phyloP scores from a whole-genome alignment of 2,888 invertebrate species.

The Junonia oenone region DNA sequence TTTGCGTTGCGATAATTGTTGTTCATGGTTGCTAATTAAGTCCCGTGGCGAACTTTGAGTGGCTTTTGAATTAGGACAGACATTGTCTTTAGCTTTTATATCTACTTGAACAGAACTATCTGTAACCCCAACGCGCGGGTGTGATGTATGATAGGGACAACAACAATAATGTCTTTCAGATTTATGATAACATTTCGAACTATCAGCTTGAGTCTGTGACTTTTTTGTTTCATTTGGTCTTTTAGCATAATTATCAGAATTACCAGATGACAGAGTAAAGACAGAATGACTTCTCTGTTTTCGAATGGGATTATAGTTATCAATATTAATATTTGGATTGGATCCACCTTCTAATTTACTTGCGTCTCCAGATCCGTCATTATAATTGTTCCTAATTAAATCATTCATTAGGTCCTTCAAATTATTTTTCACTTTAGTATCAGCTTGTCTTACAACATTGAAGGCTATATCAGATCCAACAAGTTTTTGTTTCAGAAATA shows the following conservation, averaged over 20 bases:
- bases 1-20: slow-evolving; percentile 7
- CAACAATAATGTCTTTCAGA: slow-evolving; percentile 46
- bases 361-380: slow-evolving; percentile 72
- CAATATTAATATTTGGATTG: slow-evolving; percentile 39
- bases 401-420: slow-evolving; percentile 64
- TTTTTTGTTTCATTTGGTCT: background rate
- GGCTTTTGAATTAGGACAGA: slow-evolving; percentile 17
- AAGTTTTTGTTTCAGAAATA: slow-evolving; percentile 63
- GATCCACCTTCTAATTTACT: slow-evolving; percentile 61
- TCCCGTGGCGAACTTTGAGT: slow-evolving; percentile 14
- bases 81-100: slow-evolving; percentile 36
- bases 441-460: slow-evolving; percentile 38
- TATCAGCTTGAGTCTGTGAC: slow-evolving; percentile 39
- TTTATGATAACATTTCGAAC: slow-evolving; percentile 42
- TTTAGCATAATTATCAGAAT: slow-evolving; percentile 41
- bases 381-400: slow-evolving; percentile 65
- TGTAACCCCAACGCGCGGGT: slow-evolving; percentile 41
- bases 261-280: slow-evolving; percentile 64
- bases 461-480: slow-evolving; percentile 51
- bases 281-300: slow-evolving; percentile 66
- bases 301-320: slow-evolving; percentile 37
- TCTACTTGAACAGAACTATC: slow-evolving; percentile 64
- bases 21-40: slow-evolving; percentile 2
- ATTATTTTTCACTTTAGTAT: slow-evolving; percentile 43
- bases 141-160: slow-evolving; percentile 45